phyloP scores from a whole-genome alignment of 2,888 invertebrate genomes.

The Eurytoma californica region DNA sequence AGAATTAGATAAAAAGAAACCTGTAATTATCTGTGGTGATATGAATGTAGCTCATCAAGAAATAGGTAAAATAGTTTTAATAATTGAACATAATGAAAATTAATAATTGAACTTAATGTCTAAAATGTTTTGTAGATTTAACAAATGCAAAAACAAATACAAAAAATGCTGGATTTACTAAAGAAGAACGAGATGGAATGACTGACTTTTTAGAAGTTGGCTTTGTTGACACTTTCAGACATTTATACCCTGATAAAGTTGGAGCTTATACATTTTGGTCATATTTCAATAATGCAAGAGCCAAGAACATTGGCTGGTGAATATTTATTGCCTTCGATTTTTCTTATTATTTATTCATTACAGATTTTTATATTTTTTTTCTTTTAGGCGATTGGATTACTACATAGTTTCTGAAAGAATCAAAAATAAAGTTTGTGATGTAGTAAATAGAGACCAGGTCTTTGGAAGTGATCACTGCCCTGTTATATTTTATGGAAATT shows the following conservation, averaged over 20 bases:
- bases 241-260: constrained; percentile 88
- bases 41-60: constrained; percentile 97
- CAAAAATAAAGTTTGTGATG: constrained; percentile 87
- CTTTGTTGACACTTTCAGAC: constrained; percentile 91
- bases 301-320: constrained; percentile 96
- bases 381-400: constrained; percentile 93
- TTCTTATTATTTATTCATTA: background rate
- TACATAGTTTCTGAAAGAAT: constrained; percentile 92
- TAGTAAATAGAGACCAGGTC: constrained; percentile 86
- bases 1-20: constrained; percentile 89
- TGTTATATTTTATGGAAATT: constrained; percentile 81
- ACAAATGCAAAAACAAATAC: constrained; percentile 95
- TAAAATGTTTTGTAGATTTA: constrained; percentile 80
- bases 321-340: constrained; percentile 68
- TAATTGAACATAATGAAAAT: constrained; percentile 5
- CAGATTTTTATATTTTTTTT: background rate
- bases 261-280: constrained; percentile 97
- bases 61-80: constrained; percentile 80
- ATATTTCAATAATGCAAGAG: constrained; percentile 90
- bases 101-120: background rate
- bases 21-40: constrained; percentile 96
- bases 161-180: constrained; percentile 96
- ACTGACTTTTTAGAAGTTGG: constrained; percentile 87
- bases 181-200: constrained; percentile 95
- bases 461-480: constrained; percentile 98